phyloP scores from a whole-genome alignment of 2,797 vertebrate species.

The Alauda arvensis region DNA sequence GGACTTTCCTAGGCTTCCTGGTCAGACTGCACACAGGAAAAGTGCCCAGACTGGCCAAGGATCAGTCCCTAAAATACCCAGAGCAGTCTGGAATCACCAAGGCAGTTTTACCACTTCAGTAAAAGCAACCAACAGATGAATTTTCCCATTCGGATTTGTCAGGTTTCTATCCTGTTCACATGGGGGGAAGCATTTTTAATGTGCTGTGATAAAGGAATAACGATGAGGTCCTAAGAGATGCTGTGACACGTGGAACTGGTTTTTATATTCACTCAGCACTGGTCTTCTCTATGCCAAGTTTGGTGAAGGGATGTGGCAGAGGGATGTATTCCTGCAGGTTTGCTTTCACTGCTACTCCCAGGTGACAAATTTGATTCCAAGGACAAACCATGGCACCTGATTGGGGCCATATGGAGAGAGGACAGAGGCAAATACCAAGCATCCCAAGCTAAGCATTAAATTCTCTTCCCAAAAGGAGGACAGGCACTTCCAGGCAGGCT shows the following conservation, averaged over 20 bases:
- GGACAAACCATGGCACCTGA: not conserved
- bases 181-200: not conserved
- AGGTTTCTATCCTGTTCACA: not conserved
- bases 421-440: not conserved
- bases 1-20: not conserved
- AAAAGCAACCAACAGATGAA: not conserved
- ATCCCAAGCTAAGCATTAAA: not conserved
- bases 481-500: not conserved
- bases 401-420: fast-evolving
- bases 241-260: not conserved
- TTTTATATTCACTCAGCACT: not conserved
- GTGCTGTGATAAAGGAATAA: not conserved
- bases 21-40: not conserved
- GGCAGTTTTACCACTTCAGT: not conserved
- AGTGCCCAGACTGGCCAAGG: not conserved
- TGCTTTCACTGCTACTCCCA: not conserved
- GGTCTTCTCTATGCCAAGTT: not conserved
- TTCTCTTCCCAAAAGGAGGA: not conserved
- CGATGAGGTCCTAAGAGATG: not conserved
- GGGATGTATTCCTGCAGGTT: not conserved
- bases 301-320: not conserved
- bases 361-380: not conserved
- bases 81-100: not conserved
- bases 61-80: not conserved
- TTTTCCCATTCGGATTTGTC: not conserved